These are phyloP conservation scores for Myotis daubentonii DNA, from an alignment of 2,797 vertebrate species.

Conservation along the genomic window DNA sequence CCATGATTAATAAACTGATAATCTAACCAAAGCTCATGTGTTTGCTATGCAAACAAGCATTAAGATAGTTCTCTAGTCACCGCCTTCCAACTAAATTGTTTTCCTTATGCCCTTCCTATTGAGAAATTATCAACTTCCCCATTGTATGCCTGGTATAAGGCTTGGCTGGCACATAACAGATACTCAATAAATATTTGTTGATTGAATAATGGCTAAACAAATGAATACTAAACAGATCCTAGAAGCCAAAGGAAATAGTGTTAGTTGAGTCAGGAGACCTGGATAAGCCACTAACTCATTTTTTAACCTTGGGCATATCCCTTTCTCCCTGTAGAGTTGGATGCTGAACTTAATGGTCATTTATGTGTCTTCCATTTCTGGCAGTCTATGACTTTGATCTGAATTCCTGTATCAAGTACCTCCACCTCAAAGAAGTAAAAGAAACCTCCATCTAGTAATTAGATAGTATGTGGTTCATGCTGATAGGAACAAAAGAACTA, in stretches of 20 bases:
- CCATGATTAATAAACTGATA: constrained; percentile 59
- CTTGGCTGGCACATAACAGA: neutral
- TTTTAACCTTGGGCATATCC: neutral
- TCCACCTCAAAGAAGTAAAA: neutral
- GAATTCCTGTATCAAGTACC: neutral
- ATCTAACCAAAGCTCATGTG: constrained; percentile 60
- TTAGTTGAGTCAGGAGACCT: constrained; percentile 33
- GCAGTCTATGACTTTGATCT: constrained; percentile 36
- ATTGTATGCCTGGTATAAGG: constrained; percentile 34
- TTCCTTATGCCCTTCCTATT: constrained; percentile 54
- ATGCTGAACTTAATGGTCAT: neutral
- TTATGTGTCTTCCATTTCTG: neutral
- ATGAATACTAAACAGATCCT: constrained; percentile 42
- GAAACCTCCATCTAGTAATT: constrained; percentile 23
- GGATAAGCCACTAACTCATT: neutral
- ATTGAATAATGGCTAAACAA: constrained; percentile 60
- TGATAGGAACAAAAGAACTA: constrained; percentile 19
- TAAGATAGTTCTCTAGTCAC: constrained; percentile 39
- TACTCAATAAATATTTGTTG: constrained; percentile 61
- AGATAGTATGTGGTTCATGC: neutral
- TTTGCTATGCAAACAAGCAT: constrained; percentile 49
- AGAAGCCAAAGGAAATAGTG: constrained; percentile 33
- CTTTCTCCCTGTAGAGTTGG: neutral
- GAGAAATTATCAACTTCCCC: constrained; percentile 36
- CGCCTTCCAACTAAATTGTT: constrained; percentile 63